Conservation (phyloP, 2,113 vertebrate species). For the Labeo catla region DNA sequence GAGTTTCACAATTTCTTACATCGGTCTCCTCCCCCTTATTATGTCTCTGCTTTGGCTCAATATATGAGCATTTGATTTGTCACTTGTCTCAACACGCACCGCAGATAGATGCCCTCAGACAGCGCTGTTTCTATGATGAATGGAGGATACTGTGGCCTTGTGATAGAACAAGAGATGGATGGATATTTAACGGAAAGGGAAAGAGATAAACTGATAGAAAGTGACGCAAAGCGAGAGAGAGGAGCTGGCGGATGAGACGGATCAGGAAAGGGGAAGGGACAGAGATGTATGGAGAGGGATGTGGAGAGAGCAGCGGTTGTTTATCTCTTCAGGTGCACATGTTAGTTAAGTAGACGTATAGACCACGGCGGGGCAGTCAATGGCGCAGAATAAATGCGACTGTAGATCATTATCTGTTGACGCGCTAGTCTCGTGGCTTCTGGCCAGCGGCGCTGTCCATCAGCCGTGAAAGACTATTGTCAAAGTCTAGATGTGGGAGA, state of each 20-base stretch:
- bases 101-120: conserved; percentile 47
- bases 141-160: conserved; percentile 68
- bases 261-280: conserved; percentile 13
- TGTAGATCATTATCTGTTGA: conserved; percentile 33
- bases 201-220: conserved; percentile 71
- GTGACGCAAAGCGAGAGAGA: conserved; percentile 70
- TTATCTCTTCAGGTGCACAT: not conserved
- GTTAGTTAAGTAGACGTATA: conserved; percentile 22
- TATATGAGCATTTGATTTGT: conserved; percentile 40
- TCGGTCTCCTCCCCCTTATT: not conserved
- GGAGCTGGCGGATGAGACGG: conserved; percentile 58
- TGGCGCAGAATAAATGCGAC: conserved; percentile 30
- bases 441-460: not conserved
- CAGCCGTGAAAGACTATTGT: conserved; percentile 40
- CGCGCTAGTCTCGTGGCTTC: not conserved
- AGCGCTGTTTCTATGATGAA: conserved; percentile 66
- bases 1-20: not conserved
- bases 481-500: conserved; percentile 16
- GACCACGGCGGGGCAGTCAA: conserved; percentile 28
- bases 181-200: conserved; percentile 68
- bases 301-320: conserved; percentile 26
- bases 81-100: conserved; percentile 2
- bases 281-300: conserved; percentile 45
- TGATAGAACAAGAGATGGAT: conserved; percentile 69
- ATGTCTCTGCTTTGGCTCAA: conserved; percentile 15